phyloP scores from a whole-genome alignment of 2,113 vertebrate species.

The Rhadina sibilatrix region DNA sequence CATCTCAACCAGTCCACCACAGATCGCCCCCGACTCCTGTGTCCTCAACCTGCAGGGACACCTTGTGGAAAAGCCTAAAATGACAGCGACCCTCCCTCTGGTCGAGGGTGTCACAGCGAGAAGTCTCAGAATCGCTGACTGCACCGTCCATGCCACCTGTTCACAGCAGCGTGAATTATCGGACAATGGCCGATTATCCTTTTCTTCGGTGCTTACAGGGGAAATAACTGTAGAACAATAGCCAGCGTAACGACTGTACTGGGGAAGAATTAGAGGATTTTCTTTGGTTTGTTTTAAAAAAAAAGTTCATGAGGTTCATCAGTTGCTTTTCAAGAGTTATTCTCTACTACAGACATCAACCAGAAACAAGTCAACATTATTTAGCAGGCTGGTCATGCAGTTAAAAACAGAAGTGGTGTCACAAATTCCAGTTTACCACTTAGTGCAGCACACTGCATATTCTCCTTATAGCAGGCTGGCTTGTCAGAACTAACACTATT shows the following conservation, averaged over 20 bases:
- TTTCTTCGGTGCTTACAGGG: not conserved
- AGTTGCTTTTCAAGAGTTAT: not conserved
- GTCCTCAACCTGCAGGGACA: not conserved
- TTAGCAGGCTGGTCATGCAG: not conserved
- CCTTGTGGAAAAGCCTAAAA: slow-evolving; percentile 33
- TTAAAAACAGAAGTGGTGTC: not conserved
- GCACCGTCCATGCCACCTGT: not conserved
- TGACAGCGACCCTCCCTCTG: not conserved
- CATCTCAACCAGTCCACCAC: not conserved
- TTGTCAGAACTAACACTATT: not conserved
- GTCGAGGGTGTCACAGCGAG: not conserved
- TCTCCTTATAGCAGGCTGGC: not conserved
- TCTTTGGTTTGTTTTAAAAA: not conserved
- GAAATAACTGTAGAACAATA: not conserved
- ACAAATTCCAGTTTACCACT: not conserved
- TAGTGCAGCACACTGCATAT: not conserved
- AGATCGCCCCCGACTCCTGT: not conserved
- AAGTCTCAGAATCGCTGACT: not conserved
- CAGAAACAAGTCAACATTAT: slow-evolving; percentile 10
- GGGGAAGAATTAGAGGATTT: not conserved
- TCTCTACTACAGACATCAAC: not conserved
- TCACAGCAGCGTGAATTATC: not conserved
- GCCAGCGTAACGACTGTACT: not conserved
- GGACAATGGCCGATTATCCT: not conserved
- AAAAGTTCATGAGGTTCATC: not conserved